A percentile compares a stretch with the other conserved stretches of the same genome.
Conservation (phyloP, 2,113 vertebrate species). For the Nannobrachium achirus region DNA sequence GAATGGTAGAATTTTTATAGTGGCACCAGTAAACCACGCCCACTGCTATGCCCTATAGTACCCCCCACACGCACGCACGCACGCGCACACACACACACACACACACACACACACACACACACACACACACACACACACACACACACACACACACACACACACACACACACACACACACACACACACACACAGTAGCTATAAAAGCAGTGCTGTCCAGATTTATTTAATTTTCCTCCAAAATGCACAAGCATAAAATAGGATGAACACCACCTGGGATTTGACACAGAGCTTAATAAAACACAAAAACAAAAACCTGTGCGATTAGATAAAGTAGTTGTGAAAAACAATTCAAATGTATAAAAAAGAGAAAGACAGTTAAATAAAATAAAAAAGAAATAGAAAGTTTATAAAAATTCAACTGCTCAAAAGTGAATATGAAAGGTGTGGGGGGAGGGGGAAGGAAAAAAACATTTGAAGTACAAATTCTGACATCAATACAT, state of each 20-base stretch:
- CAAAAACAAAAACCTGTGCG: constrained; percentile 63
- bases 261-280: constrained; percentile 66
- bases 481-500: constrained; percentile 68
- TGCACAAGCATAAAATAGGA: constrained; percentile 47
- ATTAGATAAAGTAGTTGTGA: constrained; percentile 71
- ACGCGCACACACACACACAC: too few species aligned
- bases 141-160: too few species aligned
- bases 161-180: background rate
- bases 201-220: constrained; percentile 61
- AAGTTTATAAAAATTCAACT: constrained; percentile 71
- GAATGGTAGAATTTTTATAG: too few species aligned
- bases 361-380: constrained; percentile 75
- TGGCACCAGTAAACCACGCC: too few species aligned
- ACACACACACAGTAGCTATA: constrained; percentile 1
- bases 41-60: too few species aligned
- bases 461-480: constrained; percentile 56
- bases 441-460: constrained; percentile 43
- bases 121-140: too few species aligned
- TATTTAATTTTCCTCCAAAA: constrained; percentile 65
- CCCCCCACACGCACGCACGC: too few species aligned
- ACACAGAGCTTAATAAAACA: constrained; percentile 67
- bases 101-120: too few species aligned
- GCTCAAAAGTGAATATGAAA: constrained; percentile 67
- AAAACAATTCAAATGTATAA: constrained; percentile 74
- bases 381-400: constrained; percentile 72